phyloP scores from a whole-genome alignment of 1,140 invertebrate genomes.

The Drosophila gunungcola region DNA sequence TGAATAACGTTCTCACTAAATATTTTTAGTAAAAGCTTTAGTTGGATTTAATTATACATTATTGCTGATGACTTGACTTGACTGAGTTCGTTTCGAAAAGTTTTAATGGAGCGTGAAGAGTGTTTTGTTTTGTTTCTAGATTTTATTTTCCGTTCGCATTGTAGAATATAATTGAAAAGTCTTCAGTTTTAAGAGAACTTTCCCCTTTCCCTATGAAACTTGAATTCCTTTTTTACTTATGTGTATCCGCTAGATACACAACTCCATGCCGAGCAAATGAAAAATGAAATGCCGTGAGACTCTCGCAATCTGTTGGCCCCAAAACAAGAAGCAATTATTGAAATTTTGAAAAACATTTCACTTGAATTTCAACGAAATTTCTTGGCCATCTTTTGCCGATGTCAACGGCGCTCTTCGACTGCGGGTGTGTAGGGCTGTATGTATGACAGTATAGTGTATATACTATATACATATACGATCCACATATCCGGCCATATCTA shows the following conservation, averaged over 20 bases:
- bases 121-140: no score
- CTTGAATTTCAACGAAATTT: slow-evolving; percentile 12
- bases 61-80: not conserved
- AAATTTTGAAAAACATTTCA: slow-evolving; percentile 57
- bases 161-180: no score
- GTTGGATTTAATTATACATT: not conserved
- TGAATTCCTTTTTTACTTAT: not conserved
- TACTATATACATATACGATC: not conserved
- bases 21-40: not conserved
- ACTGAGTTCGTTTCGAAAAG: no score
- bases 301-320: slow-evolving; percentile 2
- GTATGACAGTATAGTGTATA: not conserved
- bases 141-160: no score
- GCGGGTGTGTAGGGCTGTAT: slow-evolving; percentile 2
- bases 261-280: not conserved
- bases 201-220: no score
- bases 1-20: not conserved
- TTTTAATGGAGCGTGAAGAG: no score
- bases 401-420: slow-evolving; percentile 15
- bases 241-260: not conserved
- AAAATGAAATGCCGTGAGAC: not conserved
- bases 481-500: slow-evolving; percentile 11
- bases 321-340: slow-evolving; percentile 60
- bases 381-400: slow-evolving; percentile 25
- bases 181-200: no score